Conservation (phyloP, 2,113 vertebrate genomes). For the Steatornis caripensis region DNA sequence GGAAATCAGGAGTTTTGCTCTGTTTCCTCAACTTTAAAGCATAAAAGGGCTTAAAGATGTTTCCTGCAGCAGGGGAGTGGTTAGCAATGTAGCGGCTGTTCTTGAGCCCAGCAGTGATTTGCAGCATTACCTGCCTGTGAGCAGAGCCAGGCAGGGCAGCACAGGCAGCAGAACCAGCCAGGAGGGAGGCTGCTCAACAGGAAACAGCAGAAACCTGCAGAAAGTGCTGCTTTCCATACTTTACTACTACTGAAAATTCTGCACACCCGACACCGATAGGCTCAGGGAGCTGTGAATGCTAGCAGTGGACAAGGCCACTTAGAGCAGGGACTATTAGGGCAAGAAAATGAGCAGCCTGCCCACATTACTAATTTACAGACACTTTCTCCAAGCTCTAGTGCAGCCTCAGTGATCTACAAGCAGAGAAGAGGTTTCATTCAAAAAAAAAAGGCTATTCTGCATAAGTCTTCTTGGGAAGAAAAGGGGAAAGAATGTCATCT, state of each 20-base stretch:
- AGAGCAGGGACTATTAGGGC: neutral
- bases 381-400: neutral
- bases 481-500: neutral
- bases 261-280: neutral
- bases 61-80: neutral
- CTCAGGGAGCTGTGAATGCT: neutral
- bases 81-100: neutral
- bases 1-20: conserved; percentile 4
- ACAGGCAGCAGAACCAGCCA: neutral
- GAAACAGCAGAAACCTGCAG: neutral
- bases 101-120: neutral
- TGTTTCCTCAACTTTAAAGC: neutral
- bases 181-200: neutral
- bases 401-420: neutral
- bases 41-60: neutral
- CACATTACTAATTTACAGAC: neutral
- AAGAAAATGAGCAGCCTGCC: neutral
- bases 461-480: neutral
- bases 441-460: neutral
- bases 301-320: neutral
- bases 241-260: neutral
- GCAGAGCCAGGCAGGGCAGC: neutral
- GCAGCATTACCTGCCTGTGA: neutral
- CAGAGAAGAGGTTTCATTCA: neutral
- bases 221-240: neutral